Percentiles rank a stretch among this genome's conserved stretches.
Conservation (phyloP, 2,113 vertebrate genomes). For the Corythaixoides concolor region DNA sequence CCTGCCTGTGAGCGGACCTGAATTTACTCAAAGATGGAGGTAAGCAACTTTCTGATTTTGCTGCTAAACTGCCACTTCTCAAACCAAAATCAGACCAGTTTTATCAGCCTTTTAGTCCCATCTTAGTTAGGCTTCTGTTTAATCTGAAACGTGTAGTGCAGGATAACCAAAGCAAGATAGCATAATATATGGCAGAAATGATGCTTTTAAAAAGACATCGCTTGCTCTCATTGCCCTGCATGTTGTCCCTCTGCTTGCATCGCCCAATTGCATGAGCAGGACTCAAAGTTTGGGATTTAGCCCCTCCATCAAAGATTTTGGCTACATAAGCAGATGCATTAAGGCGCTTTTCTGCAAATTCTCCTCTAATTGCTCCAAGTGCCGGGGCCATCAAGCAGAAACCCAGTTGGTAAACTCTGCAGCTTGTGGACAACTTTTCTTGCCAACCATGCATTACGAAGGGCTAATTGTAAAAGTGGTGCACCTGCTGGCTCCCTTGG, state of each 20-base stretch:
- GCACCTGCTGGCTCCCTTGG: conserved; percentile 78
- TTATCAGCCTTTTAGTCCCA: background rate
- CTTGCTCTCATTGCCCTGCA: background rate
- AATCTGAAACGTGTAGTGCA: background rate
- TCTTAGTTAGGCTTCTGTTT: background rate
- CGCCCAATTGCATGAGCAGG: background rate
- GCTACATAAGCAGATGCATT: background rate
- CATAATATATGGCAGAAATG: background rate
- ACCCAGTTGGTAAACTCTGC: conserved; percentile 57
- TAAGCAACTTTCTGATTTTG: background rate
- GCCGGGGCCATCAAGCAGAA: conserved; percentile 16
- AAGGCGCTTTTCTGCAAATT: conserved; percentile 39
- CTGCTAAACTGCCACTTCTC: background rate
- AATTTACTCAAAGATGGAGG: background rate
- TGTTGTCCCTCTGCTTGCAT: background rate
- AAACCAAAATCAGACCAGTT: background rate
- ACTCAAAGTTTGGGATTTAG: background rate
- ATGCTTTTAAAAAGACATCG: background rate
- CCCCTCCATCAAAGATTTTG: background rate
- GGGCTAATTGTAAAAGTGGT: conserved; percentile 78
- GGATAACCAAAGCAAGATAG: background rate
- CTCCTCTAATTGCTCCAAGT: conserved; percentile 61
- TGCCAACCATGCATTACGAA: conserved; percentile 75
- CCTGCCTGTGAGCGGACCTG: background rate
- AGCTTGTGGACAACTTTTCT: conserved; percentile 71